A percentile compares a stretch with the other conserved stretches of the same genome.
phyloP scores from a whole-genome alignment of 2,113 vertebrate species.

The Petromus typicus region DNA sequence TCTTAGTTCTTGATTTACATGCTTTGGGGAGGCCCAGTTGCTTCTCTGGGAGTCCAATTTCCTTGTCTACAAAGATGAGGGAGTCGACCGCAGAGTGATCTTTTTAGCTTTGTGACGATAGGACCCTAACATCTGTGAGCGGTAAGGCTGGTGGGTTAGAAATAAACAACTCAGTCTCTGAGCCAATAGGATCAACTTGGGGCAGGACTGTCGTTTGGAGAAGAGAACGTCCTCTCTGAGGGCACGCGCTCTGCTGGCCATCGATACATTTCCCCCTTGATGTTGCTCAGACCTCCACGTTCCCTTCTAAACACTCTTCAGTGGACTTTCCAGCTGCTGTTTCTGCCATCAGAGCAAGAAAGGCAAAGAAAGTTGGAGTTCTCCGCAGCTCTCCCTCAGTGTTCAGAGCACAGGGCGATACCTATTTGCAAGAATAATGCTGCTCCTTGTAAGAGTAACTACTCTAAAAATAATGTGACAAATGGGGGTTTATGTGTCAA shows the following conservation, averaged over 20 bases:
- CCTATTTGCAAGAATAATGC: not conserved
- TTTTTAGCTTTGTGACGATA: not conserved
- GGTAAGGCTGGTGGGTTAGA: not conserved
- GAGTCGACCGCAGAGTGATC: not conserved
- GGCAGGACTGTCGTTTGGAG: not conserved
- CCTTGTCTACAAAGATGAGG: not conserved
- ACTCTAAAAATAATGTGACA: conserved; percentile 1
- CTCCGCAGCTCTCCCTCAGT: not conserved
- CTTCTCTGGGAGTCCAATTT: not conserved
- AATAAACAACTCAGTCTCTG: too few relatives aligned
- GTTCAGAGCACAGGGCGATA: not conserved
- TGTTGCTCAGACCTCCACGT: not conserved
- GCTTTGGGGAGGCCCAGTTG: not conserved
- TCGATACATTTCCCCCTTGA: not conserved
- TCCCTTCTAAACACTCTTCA: not conserved
- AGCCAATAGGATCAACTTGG: too few relatives aligned
- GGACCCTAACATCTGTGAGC: not conserved
- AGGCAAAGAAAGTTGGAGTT: not conserved
- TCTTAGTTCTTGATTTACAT: not conserved
- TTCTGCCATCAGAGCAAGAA: not conserved
- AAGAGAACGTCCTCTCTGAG: not conserved
- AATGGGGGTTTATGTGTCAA: not conserved
- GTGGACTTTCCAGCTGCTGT: not conserved
- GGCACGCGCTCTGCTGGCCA: rapidly evolving
- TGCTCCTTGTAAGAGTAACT: not conserved